These are phyloP conservation scores for Chironomus tepperi DNA, from an alignment of 1,140 invertebrate genomes.

Conservation along the genomic window DNA sequence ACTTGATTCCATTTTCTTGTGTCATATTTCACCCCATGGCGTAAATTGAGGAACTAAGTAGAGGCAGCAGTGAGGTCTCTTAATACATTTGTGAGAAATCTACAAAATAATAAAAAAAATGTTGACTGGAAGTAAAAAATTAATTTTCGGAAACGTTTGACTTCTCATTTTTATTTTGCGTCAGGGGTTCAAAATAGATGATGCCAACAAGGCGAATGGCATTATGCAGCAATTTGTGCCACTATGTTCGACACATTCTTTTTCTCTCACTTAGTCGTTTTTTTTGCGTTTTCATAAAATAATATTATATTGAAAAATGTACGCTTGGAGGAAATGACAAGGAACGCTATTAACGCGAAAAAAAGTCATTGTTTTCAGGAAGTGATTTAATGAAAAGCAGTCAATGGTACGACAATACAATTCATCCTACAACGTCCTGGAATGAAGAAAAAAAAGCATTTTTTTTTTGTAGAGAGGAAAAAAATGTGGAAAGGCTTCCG, in stretches of 20 bases:
- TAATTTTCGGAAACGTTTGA: conserved; percentile 5
- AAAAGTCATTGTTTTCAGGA: conserved; percentile 24
- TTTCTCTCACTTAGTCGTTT: background rate
- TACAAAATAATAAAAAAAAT: background rate
- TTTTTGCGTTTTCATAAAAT: background rate
- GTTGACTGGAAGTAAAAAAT: background rate
- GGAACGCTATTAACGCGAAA: background rate
- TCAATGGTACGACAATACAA: conserved; percentile 16
- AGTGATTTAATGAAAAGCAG: conserved; percentile 21
- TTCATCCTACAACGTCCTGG: conserved; percentile 2
- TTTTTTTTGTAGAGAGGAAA: background rate
- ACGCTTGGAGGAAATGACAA: background rate
- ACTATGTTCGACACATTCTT: background rate
- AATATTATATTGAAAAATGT: background rate
- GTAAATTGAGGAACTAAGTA: background rate
- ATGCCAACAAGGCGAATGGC: background rate
- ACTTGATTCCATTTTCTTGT: conserved; percentile 10
- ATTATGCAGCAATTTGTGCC: background rate
- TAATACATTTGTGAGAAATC: background rate
- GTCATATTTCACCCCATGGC: conserved; percentile 16
- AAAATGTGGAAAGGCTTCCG: background rate
- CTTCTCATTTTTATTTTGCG: too few relatives aligned
- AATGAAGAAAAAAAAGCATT: background rate
- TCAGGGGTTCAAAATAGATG: background rate
- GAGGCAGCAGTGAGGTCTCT: background rate